Evolutionary conservation across 1,140 invertebrate genomes (phyloP).

Genomic region (Papilio machaon): DNA sequence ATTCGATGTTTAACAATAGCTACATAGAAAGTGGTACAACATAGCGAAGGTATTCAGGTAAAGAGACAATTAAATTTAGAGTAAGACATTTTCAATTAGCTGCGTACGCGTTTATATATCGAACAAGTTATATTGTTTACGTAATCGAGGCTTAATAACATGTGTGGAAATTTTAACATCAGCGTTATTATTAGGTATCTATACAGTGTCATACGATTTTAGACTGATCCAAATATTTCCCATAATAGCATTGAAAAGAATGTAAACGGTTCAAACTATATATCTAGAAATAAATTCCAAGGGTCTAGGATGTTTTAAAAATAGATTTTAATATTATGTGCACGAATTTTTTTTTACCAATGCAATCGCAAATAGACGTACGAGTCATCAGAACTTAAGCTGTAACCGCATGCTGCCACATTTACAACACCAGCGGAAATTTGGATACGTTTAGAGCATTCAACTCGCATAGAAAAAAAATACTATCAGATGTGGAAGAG

Average conservation of each 20-base stretch:
- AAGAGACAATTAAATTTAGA: constrained; percentile 17
- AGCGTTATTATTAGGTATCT: constrained; percentile 12
- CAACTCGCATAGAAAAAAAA: no score
- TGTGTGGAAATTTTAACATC: constrained; percentile 13
- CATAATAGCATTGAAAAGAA: no score
- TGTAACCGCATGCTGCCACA: background rate
- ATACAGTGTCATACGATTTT: background rate
- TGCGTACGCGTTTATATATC: constrained; percentile 1
- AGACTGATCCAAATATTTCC: background rate
- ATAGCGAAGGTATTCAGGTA: constrained; percentile 26
- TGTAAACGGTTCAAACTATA: no score
- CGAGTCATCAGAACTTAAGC: background rate
- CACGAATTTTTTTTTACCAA: background rate
- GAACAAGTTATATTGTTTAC: constrained; percentile 12
- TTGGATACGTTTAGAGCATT: background rate
- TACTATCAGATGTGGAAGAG: background rate
- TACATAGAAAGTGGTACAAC: constrained; percentile 21
- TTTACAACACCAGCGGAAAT: background rate
- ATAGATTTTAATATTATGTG: background rate
- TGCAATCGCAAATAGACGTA: background rate
- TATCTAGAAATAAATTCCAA: no score
- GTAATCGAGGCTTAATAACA: constrained; percentile 1
- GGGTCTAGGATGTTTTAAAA: no score
- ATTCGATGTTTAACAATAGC: constrained; percentile 43
- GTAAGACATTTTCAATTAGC: background rate